Percentiles rank a stretch among this genome's conserved stretches.
phyloP scores from a whole-genome alignment of 1,140 invertebrate species.

The Sycobia sp. region DNA sequence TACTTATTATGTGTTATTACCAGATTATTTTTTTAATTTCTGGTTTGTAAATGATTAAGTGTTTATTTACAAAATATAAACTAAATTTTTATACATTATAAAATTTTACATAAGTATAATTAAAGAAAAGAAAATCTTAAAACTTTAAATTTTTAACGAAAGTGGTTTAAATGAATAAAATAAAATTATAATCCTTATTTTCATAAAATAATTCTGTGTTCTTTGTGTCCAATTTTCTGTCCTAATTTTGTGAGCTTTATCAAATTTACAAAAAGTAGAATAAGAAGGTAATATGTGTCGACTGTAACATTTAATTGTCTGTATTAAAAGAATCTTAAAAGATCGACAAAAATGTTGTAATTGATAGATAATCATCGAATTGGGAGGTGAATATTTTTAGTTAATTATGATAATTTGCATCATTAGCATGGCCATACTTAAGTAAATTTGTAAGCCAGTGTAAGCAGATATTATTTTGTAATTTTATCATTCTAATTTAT shows the following conservation, averaged over 20 bases:
- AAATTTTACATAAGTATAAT: background rate
- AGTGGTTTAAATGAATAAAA: constrained; percentile 25
- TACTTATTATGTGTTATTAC: constrained; percentile 1
- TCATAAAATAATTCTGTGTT: background rate
- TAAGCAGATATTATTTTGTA: constrained; percentile 26
- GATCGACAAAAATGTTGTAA: constrained; percentile 16
- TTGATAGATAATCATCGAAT: constrained; percentile 27
- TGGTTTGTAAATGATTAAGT: too few species aligned
- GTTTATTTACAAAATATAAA: too few species aligned
- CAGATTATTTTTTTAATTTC: constrained; percentile 1
- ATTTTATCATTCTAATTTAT: constrained; percentile 8
- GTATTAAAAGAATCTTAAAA: constrained; percentile 23
- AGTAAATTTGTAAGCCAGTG: constrained; percentile 3
- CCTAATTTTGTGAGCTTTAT: constrained; percentile 28
- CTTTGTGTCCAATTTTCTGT: too few species aligned
- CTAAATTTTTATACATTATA: constrained; percentile 2
- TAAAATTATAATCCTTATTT: constrained; percentile 20
- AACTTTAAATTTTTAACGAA: background rate
- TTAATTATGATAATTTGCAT: constrained; percentile 17
- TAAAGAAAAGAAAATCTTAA: too few species aligned
- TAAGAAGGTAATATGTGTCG: constrained; percentile 24
- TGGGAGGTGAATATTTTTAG: constrained; percentile 13
- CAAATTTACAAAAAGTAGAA: constrained; percentile 23
- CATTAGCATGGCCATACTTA: background rate
- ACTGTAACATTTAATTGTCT: constrained; percentile 27